Percentiles rank a stretch among this genome's conserved stretches.
Conservation (phyloP, 2,113 vertebrate genomes). For the Neopipo cinnamomea region DNA sequence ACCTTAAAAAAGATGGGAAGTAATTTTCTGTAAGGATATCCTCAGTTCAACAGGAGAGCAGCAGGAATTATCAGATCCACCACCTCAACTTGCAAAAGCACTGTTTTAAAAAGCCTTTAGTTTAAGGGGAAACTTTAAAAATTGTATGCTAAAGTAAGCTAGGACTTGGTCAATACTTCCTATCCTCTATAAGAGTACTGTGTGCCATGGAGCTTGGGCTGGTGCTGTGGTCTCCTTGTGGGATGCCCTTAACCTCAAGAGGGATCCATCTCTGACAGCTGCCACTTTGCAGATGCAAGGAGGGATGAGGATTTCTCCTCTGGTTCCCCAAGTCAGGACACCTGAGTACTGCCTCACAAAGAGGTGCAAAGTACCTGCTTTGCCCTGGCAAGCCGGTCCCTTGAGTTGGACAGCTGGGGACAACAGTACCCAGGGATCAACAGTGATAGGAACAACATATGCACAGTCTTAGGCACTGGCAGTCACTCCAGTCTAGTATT, state of each 20-base stretch:
- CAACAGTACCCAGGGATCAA: fast-evolving
- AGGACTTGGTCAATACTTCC: not conserved
- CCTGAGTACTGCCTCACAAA: not conserved
- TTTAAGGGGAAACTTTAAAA: not conserved
- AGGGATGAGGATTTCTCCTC: not conserved
- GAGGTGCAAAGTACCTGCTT: not conserved
- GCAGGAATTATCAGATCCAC: not conserved
- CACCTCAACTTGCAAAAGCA: not conserved
- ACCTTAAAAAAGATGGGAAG: not conserved
- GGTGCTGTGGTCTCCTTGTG: fast-evolving
- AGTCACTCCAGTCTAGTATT: not conserved
- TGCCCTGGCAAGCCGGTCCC: fast-evolving
- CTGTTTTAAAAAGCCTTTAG: not conserved
- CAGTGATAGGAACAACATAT: not conserved
- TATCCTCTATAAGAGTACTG: not conserved
- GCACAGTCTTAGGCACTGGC: not conserved
- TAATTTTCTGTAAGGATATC: not conserved
- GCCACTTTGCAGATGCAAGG: not conserved
- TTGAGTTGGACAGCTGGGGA: not conserved
- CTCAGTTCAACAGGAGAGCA: not conserved
- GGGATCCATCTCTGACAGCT: no score
- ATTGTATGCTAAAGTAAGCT: not conserved
- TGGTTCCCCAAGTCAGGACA: not conserved
- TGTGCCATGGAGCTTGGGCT: fast-evolving
- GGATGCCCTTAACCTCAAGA: not conserved